These are phyloP conservation scores for Campoletis sonorensis DNA, from an alignment of 1,140 invertebrate genomes.

Conservation along the genomic window DNA sequence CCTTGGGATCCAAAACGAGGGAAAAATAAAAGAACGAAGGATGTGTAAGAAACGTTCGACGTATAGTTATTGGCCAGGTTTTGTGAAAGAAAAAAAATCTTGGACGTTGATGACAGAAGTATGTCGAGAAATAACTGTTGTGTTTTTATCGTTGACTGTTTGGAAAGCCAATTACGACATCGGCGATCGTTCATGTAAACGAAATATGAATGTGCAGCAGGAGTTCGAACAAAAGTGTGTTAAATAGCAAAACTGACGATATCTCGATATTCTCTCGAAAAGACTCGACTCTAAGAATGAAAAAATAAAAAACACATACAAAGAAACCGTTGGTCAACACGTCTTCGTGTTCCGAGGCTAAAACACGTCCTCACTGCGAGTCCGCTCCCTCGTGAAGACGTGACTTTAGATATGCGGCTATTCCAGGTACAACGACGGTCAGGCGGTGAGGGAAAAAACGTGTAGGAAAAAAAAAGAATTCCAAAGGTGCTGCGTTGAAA, in stretches of 20 bases:
- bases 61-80: not conserved
- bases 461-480: not conserved
- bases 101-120: not conserved
- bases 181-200: not conserved
- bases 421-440: slow-evolving; percentile 22
- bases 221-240: not conserved
- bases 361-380: not conserved
- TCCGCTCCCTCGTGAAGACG: not conserved
- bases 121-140: not conserved
- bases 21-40: not conserved
- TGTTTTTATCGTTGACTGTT: not conserved
- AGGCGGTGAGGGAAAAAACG: not conserved
- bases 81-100: not conserved
- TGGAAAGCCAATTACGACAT: not conserved
- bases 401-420: not conserved
- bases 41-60: not conserved
- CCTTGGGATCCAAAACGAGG: not conserved
- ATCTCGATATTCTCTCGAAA: not conserved
- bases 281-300: not conserved
- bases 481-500: not conserved
- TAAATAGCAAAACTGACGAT: not conserved
- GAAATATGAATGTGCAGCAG: not conserved
- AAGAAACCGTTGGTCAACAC: slow-evolving; percentile 33
- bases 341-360: not conserved
- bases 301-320: not conserved